Percentiles rank a stretch among this genome's conserved stretches.
These are phyloP conservation scores for Toxotes chatareus DNA, from an alignment of 2,113 vertebrate species.

Conservation along the genomic window DNA sequence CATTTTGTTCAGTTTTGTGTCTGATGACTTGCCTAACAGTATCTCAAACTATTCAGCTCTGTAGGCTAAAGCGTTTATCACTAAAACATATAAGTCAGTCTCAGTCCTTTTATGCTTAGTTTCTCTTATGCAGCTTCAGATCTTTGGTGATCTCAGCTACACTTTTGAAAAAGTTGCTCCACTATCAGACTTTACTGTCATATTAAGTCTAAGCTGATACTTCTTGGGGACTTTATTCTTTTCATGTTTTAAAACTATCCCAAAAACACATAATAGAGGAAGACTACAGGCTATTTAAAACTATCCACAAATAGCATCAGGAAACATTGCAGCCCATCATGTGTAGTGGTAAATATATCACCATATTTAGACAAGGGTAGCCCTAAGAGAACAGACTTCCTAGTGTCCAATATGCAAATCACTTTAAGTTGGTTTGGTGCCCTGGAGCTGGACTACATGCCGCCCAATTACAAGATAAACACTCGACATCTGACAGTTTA, in stretches of 20 bases:
- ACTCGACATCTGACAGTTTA: slow-evolving; percentile 48
- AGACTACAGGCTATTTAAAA: slow-evolving; percentile 27
- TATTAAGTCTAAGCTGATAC: not conserved
- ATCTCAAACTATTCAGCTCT: not conserved
- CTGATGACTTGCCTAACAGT: not conserved
- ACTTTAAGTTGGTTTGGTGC: slow-evolving; percentile 36
- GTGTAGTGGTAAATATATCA: slow-evolving; percentile 24
- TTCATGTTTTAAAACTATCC: not conserved
- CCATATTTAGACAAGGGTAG: slow-evolving; percentile 48
- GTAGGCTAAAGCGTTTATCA: not conserved
- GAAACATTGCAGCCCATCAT: slow-evolving; percentile 19
- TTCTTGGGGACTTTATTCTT: not conserved
- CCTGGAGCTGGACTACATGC: slow-evolving; percentile 43
- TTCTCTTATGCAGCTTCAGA: not conserved
- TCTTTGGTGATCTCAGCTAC: not conserved
- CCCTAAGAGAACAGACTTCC: slow-evolving; percentile 46
- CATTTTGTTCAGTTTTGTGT: not conserved
- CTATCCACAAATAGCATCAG: slow-evolving; percentile 15
- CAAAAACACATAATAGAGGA: not conserved
- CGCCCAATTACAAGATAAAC: slow-evolving; percentile 50
- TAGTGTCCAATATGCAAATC: slow-evolving; percentile 62
- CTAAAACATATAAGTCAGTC: not conserved
- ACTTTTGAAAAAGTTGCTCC: not conserved
- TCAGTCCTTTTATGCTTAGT: not conserved
- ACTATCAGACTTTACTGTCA: not conserved